phyloP scores from a whole-genome alignment of 2,113 vertebrate genomes.

The Aspidoscelis tigris region DNA sequence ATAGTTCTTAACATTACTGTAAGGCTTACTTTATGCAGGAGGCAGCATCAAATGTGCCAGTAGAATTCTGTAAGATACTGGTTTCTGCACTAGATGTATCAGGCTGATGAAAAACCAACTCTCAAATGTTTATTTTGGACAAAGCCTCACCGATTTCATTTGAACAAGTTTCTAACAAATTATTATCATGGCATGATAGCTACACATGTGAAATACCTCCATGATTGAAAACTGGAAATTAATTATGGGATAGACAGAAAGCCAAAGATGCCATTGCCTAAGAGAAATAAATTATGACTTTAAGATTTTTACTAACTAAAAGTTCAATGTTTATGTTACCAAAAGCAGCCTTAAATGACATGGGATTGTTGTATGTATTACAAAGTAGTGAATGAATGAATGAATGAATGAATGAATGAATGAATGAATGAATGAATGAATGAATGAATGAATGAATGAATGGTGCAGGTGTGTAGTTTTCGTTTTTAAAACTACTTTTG shows the following conservation, averaged over 20 bases:
- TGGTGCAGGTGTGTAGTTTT: conserved; percentile 29
- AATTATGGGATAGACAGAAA: not conserved
- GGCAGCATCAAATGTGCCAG: not conserved
- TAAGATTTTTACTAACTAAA: not conserved
- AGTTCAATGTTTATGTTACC: not conserved
- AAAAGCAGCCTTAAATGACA: conserved; percentile 14
- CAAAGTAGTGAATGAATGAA: conserved; percentile 26
- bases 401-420: not conserved
- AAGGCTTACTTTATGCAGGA: not conserved
- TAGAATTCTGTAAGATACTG: not conserved
- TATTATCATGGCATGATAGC: not conserved
- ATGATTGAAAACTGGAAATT: not conserved
- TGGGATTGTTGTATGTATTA: not conserved
- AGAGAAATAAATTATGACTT: not conserved
- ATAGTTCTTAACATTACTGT: conserved; percentile 9
- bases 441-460: conserved; percentile 39
- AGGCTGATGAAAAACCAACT: not conserved
- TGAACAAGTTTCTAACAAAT: not conserved
- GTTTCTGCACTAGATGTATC: not conserved
- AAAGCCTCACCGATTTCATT: not conserved
- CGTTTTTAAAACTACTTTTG: conserved; percentile 39
- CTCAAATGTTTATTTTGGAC: conserved; percentile 6
- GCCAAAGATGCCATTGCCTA: not conserved
- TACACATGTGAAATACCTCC: not conserved
- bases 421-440: conserved; percentile 41